A percentile compares a stretch with the other conserved stretches of the same genome.
Conservation (phyloP, 1,140 invertebrate species). For the Bombus balteatus region DNA sequence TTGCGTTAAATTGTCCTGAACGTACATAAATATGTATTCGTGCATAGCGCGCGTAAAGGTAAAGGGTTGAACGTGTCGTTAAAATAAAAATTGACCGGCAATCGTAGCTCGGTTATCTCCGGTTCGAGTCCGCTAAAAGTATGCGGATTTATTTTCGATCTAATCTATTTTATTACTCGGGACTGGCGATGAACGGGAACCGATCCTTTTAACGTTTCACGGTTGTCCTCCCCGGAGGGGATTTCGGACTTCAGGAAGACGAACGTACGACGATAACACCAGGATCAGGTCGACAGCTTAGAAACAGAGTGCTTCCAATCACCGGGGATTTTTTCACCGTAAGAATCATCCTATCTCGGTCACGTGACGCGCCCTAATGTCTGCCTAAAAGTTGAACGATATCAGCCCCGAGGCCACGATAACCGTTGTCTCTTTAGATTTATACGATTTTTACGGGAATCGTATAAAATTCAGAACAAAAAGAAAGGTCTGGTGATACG, state of each 20-base stretch:
- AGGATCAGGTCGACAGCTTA: constrained; percentile 60
- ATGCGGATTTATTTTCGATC: constrained; percentile 62
- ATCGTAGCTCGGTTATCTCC: not conserved
- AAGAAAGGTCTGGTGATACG: not conserved
- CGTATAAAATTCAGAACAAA: not conserved
- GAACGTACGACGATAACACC: constrained; percentile 65
- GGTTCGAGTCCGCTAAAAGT: constrained; percentile 20
- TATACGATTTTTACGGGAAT: constrained; percentile 27
- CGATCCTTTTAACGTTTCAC: constrained; percentile 36
- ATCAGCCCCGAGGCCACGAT: not conserved
- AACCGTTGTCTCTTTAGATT: constrained; percentile 14
- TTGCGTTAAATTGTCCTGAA: not conserved
- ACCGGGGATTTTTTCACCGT: constrained; percentile 55
- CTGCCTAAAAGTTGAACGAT: constrained; percentile 15
- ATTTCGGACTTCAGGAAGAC: constrained; percentile 60
- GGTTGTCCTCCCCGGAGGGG: not conserved
- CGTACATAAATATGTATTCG: not conserved
- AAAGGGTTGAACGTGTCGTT: not conserved
- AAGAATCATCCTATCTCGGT: constrained; percentile 24
- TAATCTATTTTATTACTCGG: constrained; percentile 52
- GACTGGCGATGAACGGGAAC: constrained; percentile 52
- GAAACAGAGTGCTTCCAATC: constrained; percentile 66
- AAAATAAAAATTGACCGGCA: constrained; percentile 27
- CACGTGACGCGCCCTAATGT: constrained; percentile 18
- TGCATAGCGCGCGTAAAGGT: not conserved